Conservation (phyloP, 1,140 invertebrate species). For the Zaprionus lachaisei region DNA sequence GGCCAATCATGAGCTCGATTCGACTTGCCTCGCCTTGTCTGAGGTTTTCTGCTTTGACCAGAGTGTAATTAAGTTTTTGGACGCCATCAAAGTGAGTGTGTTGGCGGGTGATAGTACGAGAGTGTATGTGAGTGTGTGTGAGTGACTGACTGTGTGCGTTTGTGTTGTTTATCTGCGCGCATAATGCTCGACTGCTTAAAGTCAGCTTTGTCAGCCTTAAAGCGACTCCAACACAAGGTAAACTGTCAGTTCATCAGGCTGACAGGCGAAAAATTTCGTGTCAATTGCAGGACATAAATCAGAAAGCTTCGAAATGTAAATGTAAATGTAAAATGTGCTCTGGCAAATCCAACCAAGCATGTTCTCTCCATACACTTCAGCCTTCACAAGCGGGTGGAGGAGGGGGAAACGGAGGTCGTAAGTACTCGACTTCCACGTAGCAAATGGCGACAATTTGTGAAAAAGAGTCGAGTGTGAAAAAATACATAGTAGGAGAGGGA, state of each 20-base stretch:
- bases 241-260: conserved; percentile 50
- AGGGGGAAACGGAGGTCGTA: neutral
- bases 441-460: conserved; percentile 80
- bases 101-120: neutral
- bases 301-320: conserved; percentile 63
- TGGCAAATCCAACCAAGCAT: conserved; percentile 25
- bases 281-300: conserved; percentile 77
- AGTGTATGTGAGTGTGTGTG: conserved; percentile 6
- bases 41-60: conserved; percentile 37
- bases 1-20: conserved; percentile 56
- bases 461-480: conserved; percentile 38
- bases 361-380: conserved; percentile 31
- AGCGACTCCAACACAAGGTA: conserved; percentile 20
- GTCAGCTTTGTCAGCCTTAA: conserved; percentile 32
- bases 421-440: conserved; percentile 43
- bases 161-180: conserved; percentile 48
- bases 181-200: conserved; percentile 56
- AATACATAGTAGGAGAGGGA: conserved; percentile 16
- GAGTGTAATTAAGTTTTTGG: conserved; percentile 78
- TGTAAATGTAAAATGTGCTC: conserved; percentile 58
- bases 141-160: neutral
- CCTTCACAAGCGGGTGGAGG: neutral
- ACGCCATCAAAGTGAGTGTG: conserved; percentile 21
- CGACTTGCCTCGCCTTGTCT: conserved; percentile 5
- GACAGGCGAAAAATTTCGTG: conserved; percentile 67